Evolutionary conservation across 2,113 vertebrate species (phyloP), one percentile per base, ranked within the genome.

Genomic region (Nanorana parkeri): DNA sequence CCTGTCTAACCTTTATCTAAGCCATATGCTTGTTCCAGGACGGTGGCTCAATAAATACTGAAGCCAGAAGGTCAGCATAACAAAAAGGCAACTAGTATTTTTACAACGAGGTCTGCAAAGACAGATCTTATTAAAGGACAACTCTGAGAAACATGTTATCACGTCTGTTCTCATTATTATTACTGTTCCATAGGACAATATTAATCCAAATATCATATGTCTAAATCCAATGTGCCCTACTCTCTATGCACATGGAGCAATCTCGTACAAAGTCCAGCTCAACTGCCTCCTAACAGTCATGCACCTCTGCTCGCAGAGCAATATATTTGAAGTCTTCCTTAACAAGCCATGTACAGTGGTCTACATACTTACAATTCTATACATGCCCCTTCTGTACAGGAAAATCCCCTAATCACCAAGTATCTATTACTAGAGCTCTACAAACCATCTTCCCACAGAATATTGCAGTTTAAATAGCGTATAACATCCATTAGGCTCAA

Each of bases 231-330:
- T 11, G 21, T 60, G 0, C n/a, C 58, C n/a, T 60, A n/a, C 58
- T 60, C n/a, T 60, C 32, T 32, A 29, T 55, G 17, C 29, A 56
- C 52, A 56, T 58, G 55, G 55, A 56, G 15, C 47, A 29, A 47
- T 13, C 41, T 10, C 8, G 10, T 41, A 47, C 5, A 47, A 47
- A 47, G 11, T 6, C 41, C 8, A 10, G 41, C 13, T 58, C 23
- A 29, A 5, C n/a, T 58, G 4, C 24, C 54, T 73, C 52, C 52
- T 73, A 56, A 73, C 54, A 58, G 69, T 73, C 69, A 60, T n/a
- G 21, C 58, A 60, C 58, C 11, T 60, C n/a, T 60, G 20, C 20
- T 60, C 11, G n/a, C 17, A n/a, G 2, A 60, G 20, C 58, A 60
- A n/a, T 60, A 60, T 60, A 60, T 60, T 60, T 7, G n/a, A n/a